Percentiles rank a stretch among this genome's conserved stretches.
phyloP scores from a whole-genome alignment of 1,140 invertebrate genomes.

The Apocrypta bakeri region DNA sequence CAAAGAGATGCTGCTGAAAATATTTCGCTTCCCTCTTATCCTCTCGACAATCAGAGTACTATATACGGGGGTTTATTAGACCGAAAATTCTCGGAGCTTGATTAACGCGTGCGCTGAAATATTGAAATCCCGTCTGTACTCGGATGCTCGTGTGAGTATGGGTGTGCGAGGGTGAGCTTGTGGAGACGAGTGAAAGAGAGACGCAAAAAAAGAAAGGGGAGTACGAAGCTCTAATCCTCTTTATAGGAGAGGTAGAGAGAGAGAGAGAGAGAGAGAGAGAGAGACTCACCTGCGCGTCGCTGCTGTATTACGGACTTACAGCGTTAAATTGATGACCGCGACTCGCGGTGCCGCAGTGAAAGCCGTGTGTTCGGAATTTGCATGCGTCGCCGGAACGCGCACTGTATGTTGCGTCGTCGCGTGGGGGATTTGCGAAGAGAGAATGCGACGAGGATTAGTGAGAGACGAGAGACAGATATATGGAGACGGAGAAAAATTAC shows the following conservation, averaged over 20 bases:
- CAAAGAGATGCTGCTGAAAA: not conserved
- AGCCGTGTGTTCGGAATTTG: conserved; percentile 33
- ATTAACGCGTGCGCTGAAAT: conserved; percentile 32
- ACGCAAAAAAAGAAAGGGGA: not conserved
- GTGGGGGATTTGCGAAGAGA: conserved; percentile 8
- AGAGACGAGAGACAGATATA: not conserved
- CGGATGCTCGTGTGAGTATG: not conserved
- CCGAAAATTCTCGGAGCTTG: conserved; percentile 15
- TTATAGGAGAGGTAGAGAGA: not conserved
- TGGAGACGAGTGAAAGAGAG: not conserved
- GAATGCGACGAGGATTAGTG: not conserved
- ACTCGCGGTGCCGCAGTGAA: not conserved
- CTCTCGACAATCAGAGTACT: not conserved
- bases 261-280: not conserved
- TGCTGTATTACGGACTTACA: conserved; percentile 44
- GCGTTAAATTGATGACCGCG: conserved; percentile 34
- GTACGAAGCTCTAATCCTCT: conserved; percentile 39
- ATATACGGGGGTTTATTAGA: conserved; percentile 27
- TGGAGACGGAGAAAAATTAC: conserved; percentile 5
- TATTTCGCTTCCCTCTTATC: not conserved
- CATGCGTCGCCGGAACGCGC: not conserved
- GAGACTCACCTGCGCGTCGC: conserved; percentile 4
- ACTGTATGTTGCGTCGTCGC: not conserved
- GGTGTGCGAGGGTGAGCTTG: not conserved
- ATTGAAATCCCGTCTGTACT: conserved; percentile 7